Evolutionary conservation across 2,888 invertebrate species (phyloP), one percentile per base, ranked within the genome.

Genomic region (Drosophila paranaensis): DNA sequence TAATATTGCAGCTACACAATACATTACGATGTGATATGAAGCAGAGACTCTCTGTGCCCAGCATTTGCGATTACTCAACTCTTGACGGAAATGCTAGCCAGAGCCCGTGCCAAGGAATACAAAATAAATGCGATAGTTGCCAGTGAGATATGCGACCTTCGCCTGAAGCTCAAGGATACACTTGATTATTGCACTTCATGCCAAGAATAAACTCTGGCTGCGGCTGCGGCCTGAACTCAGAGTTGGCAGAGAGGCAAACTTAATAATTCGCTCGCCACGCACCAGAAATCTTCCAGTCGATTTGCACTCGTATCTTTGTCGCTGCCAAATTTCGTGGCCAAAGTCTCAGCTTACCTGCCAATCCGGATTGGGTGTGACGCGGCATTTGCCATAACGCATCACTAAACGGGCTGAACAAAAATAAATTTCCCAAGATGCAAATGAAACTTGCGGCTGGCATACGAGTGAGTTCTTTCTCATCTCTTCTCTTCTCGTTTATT

Each of bases 271-370:
- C 71, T 66, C 60, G 72, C 74, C 72, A 77, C 81, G 81, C 85
- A 78, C 69, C 68, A 68, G 13, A 81, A 84, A 74, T 88, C 89
- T 89, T 87, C 86, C 88, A 74, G 65, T 85, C 86, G 89, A 89
- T 87, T 86, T 88, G 72, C 71, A 77, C 51, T 69, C 54, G 56
- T 60, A 74, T 71, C 68, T 66, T 68, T 55, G 61, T 50, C 71
- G 65, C 54, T 77, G 83, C 74, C 85, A 82, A 87, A 78, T 68
- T 71, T 50, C 43, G 20, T 51, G 25, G 51, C 27, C 20, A 27
- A 50, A 58, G 63, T 33, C 51, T 16, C n/a, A 58, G 61, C 57
- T 79, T 60, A 74, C 65, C 79, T 74, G 70, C 25, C 9, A 55
- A 55, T 53, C 58, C 20, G 25, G 30, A 16, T 53, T 27, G 42